Evolutionary conservation across 1,140 invertebrate species (phyloP), one percentile per base, ranked within the genome.

Genomic region (Drosophila kepulauana): DNA sequence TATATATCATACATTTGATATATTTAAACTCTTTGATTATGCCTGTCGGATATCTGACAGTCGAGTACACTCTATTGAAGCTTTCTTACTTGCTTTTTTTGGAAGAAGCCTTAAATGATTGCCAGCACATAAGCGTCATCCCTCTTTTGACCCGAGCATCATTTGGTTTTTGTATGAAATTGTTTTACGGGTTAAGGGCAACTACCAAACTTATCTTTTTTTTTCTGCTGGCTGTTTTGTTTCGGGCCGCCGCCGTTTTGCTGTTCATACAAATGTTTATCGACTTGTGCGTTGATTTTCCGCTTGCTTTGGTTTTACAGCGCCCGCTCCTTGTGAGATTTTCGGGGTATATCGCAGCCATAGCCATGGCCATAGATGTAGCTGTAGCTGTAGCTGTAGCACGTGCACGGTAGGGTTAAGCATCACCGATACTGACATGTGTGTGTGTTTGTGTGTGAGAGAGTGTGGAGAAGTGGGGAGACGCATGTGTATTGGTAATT

Each of bases 251-350:
- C 62, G 48, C 28, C n/a, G 41, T 69, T 71, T 69, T 69, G 58
- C 81, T 67, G 78, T 72, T 81, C 68, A 81, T 81, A 79, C 78
- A 75, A 85, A 85, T 89, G 75, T 72, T 81, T 88, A 88, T 88
- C 85, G 85, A 78, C 64, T 81, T 89, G 69, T 79, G 75, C 85
- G 75, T 85, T 89, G 72, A 89, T 89, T 89, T 89, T 89, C 86
- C 85, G 81, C 85, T 85, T 89, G 85, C 81, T 74, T 89, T 89
- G 75, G 72, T 71, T 81, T 81, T 76, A 89, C 85, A 82, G 63
- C 71, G 62, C 61, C 71, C 67, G 46, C 56, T 68, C 25, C 64
- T 71, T 72, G 51, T 13, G 51, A 57, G 78, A 62, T 68, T 78
- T 70, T 57, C 30, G 74, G 63, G 35, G 25, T 84, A 87, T 87